Evolutionary conservation across 2,113 vertebrate species (phyloP).

Genomic region (Glareola pratincola): DNA sequence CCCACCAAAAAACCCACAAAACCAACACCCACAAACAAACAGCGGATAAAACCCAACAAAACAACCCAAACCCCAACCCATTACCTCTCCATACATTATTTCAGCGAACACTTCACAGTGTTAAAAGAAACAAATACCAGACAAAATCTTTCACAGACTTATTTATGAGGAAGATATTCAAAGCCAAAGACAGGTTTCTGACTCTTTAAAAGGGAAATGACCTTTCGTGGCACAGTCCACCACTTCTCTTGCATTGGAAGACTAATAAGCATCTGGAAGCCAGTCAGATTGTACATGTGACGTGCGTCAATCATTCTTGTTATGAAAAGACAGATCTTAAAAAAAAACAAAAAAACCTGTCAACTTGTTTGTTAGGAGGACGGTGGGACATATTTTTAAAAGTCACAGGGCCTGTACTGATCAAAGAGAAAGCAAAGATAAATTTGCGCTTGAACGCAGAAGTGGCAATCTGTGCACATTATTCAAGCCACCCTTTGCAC

Average conservation of each 20-base stretch:
- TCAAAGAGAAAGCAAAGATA: background rate
- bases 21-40: no score
- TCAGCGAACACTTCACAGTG: background rate
- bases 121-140: background rate
- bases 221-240: background rate
- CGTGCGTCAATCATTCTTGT: constrained; percentile 50
- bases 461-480: background rate
- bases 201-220: background rate
- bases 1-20: background rate
- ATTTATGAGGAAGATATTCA: background rate
- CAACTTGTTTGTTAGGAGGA: background rate
- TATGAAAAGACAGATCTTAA: constrained; percentile 16
- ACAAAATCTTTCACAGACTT: background rate
- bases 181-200: background rate
- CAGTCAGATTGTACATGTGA: constrained; percentile 13
- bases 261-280: background rate
- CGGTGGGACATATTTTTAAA: background rate
- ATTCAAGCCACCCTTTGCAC: background rate
- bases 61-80: background rate
- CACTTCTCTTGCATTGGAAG: background rate
- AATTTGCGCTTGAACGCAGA: background rate
- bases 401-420: background rate
- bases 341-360: background rate
- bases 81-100: background rate
- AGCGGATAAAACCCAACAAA: no score